A percentile compares a stretch with the other conserved stretches of the same genome.
These are phyloP conservation scores for Steinernema hermaphroditum DNA, from an alignment of 2,888 invertebrate genomes.

Conservation along the genomic window DNA sequence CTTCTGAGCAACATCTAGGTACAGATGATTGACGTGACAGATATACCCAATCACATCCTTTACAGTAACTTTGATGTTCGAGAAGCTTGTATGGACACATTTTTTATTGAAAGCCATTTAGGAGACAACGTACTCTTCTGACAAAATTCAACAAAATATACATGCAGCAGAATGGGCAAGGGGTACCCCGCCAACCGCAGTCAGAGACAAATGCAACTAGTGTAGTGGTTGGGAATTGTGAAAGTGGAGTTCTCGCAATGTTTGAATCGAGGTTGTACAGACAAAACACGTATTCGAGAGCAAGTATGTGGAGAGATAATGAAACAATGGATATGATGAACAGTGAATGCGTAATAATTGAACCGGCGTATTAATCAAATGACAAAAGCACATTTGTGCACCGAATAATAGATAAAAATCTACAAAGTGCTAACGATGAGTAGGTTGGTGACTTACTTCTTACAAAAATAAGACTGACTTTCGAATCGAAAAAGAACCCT, in stretches of 20 bases:
- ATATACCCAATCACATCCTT: no score
- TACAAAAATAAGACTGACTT: neutral
- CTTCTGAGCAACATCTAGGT: no score
- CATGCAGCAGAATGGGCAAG: neutral
- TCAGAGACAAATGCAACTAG: slow-evolving; percentile 12
- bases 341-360: slow-evolving; percentile 13
- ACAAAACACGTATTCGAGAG: slow-evolving; percentile 16
- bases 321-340: neutral
- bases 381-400: slow-evolving; percentile 1
- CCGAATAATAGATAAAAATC: slow-evolving; percentile 9
- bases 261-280: slow-evolving; percentile 3
- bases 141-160: slow-evolving; percentile 2
- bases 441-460: neutral
- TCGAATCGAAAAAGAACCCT: slow-evolving; percentile 27
- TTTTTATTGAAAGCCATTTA: neutral
- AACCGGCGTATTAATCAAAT: slow-evolving; percentile 14
- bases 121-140: neutral
- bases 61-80: no score
- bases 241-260: neutral
- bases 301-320: neutral
- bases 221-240: neutral
- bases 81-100: no score
- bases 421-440: neutral
- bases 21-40: no score
- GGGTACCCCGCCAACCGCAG: neutral